phyloP scores from a whole-genome alignment of 2,797 vertebrate species.

The Rousettus madagascariensis region DNA sequence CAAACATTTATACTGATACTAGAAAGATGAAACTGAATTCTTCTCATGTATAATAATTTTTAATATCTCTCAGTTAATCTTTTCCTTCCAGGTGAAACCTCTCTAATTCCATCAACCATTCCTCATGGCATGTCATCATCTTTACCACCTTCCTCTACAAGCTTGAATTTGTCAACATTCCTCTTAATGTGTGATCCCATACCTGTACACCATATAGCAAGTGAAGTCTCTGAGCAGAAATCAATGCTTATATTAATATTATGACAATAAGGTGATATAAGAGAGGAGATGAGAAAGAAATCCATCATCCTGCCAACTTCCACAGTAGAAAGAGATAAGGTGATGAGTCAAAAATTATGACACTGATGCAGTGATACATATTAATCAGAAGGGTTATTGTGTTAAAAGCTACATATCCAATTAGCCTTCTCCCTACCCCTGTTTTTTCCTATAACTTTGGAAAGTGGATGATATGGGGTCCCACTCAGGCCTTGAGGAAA shows the following conservation, averaged over 20 bases:
- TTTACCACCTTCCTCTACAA: background rate
- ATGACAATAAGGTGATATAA: background rate
- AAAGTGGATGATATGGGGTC: background rate
- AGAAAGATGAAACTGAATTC: background rate
- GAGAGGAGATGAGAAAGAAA: background rate
- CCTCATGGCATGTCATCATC: background rate
- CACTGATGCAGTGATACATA: background rate
- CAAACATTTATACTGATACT: background rate
- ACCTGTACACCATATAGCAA: background rate
- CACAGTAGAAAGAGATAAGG: background rate
- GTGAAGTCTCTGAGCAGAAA: background rate
- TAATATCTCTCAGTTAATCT: background rate
- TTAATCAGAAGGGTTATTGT: background rate
- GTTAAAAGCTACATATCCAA: background rate
- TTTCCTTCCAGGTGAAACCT: background rate
- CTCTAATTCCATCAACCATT: background rate
- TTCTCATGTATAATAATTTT: background rate
- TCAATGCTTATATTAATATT: background rate
- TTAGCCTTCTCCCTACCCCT: background rate
- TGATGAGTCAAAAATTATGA: background rate
- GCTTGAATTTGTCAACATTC: background rate
- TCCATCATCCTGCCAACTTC: background rate
- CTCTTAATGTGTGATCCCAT: background rate
- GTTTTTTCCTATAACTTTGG: background rate
- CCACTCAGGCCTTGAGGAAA: background rate